phyloP scores from a whole-genome alignment of 2,113 vertebrate species.

The Scomber japonicus region DNA sequence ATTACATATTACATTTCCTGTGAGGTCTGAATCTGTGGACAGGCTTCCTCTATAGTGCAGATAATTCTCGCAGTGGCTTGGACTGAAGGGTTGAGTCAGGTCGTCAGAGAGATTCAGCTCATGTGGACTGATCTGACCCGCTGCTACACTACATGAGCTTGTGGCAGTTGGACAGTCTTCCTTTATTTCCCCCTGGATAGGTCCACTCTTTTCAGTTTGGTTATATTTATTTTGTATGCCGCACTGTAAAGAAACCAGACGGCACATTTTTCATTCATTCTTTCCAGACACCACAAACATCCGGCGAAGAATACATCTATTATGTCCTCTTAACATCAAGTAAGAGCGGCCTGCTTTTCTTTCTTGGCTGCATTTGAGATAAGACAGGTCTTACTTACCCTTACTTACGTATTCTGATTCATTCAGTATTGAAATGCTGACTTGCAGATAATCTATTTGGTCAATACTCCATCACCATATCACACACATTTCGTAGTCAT shows the following conservation, averaged over 20 bases:
- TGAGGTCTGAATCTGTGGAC: not conserved
- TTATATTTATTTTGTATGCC: slow-evolving; percentile 16
- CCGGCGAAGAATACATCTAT: slow-evolving; percentile 17
- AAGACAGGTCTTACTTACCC: too few species aligned
- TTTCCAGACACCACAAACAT: slow-evolving; percentile 3
- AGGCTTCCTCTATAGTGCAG: not conserved
- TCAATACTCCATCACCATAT: too few species aligned
- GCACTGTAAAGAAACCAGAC: not conserved
- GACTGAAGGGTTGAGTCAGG: not conserved
- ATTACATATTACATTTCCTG: not conserved
- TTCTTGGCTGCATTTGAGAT: too few species aligned
- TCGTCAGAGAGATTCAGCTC: not conserved
- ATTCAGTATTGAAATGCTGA: too few species aligned
- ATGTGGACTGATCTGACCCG: not conserved
- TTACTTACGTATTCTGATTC: too few species aligned
- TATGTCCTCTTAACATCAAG: too few species aligned
- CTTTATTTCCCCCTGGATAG: not conserved
- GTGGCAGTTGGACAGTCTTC: too few species aligned
- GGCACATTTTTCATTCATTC: slow-evolving; percentile 22
- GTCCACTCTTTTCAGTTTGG: slow-evolving; percentile 1
- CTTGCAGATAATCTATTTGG: too few species aligned
- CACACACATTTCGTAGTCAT: too few species aligned
- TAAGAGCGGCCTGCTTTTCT: too few species aligned
- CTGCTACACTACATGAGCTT: not conserved
- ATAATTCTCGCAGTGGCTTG: not conserved